Evolutionary conservation across 2,113 vertebrate genomes (phyloP).

Genomic region (Clarias magur): DNA sequence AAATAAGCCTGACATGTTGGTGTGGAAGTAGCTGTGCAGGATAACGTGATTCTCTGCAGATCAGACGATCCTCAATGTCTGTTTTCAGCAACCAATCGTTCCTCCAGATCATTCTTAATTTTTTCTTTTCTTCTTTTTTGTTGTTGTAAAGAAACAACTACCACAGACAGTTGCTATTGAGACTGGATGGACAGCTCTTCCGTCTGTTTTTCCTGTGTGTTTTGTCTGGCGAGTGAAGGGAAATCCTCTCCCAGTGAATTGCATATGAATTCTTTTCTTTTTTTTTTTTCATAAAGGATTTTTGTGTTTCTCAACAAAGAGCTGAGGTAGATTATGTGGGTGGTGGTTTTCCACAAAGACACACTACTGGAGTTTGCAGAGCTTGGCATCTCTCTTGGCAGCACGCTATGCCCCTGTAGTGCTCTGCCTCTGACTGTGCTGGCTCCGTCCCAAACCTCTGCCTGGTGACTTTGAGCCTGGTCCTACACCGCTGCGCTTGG

Average conservation of each 20-base stretch:
- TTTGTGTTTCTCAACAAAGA: neutral
- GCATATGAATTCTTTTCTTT: neutral
- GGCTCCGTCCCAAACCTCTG: conserved; percentile 48
- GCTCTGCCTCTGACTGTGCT: conserved; percentile 31
- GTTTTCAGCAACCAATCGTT: neutral
- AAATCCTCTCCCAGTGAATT: neutral
- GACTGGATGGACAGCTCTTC: neutral
- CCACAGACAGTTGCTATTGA: neutral
- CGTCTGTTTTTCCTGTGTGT: neutral
- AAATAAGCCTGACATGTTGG: neutral
- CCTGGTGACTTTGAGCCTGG: conserved; percentile 47
- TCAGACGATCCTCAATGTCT: neutral
- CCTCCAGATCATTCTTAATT: neutral
- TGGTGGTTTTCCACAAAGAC: conserved; percentile 2
- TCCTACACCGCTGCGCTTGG: conserved; percentile 42
- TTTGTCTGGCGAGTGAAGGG: neutral
- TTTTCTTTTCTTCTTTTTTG: neutral
- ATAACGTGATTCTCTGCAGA: neutral
- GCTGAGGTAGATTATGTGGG: conserved; percentile 3
- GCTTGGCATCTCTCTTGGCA: conserved; percentile 46
- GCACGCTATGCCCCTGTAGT: conserved; percentile 30
- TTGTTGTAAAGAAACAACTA: neutral
- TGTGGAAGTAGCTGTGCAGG: neutral
- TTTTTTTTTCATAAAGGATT: neutral
- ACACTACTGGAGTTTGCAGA: conserved; percentile 24